Percentiles rank a stretch among this genome's conserved stretches.
Conservation (phyloP, 2,888 invertebrate genomes). For the Leptothorax acervorum region DNA sequence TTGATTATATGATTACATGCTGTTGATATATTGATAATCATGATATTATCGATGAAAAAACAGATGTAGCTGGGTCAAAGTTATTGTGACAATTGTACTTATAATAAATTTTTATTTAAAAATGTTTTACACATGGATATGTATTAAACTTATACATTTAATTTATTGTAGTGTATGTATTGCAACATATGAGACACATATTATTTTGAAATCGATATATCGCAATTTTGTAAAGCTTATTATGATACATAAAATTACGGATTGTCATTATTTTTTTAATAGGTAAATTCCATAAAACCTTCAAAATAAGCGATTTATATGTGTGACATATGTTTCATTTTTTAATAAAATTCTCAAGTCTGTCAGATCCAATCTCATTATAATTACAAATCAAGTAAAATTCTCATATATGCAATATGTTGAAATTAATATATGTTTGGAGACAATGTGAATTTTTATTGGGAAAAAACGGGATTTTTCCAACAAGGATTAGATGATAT, state of each 20-base stretch:
- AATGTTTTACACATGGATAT: background rate
- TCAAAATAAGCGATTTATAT: background rate
- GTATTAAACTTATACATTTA: background rate
- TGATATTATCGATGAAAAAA: background rate
- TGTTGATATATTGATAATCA: background rate
- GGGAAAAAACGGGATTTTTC: background rate
- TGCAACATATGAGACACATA: background rate
- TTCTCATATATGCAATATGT: slow-evolving; percentile 8
- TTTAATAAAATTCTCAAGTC: background rate
- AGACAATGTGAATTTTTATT: slow-evolving; percentile 5
- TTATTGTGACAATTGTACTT: background rate
- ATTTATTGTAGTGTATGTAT: background rate
- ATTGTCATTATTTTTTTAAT: background rate
- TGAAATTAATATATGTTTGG: background rate
- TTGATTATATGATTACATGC: background rate
- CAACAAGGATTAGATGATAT: background rate
- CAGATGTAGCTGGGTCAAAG: background rate
- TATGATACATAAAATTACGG: background rate
- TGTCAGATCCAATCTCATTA: slow-evolving; percentile 23
- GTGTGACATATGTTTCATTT: background rate
- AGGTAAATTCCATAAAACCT: background rate
- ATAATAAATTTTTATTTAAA: slow-evolving; percentile 17
- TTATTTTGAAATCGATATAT: background rate
- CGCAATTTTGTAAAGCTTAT: background rate
- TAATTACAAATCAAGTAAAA: slow-evolving; percentile 59